Percentiles rank a stretch among this genome's conserved stretches.
Conservation (phyloP, 2,797 vertebrate genomes). For the Oryzias dopingdopingensis region DNA sequence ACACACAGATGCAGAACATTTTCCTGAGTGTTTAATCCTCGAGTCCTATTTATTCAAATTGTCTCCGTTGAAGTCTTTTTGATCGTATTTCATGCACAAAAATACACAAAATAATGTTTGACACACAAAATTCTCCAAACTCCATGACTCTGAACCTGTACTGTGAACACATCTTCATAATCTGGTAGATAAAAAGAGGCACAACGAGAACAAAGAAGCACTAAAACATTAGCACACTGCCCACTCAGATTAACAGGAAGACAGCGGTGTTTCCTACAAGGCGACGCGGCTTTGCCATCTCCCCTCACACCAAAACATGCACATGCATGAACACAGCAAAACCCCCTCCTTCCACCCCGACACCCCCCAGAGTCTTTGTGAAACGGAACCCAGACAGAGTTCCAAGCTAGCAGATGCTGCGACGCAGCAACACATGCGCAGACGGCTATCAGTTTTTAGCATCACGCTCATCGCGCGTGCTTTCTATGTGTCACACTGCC, state of each 20-base stretch:
- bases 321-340: conserved; percentile 31
- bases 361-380: conserved; percentile 28
- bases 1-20: not conserved
- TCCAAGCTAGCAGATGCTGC: conserved; percentile 46
- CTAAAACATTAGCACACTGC: not conserved
- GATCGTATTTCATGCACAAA: not conserved
- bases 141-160: too few species aligned
- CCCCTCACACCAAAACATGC: not conserved
- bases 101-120: not conserved
- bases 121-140: too few species aligned
- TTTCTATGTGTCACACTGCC: conserved; percentile 8
- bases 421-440: conserved; percentile 30
- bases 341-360: conserved; percentile 3
- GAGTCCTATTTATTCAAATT: too few species aligned
- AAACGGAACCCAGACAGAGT: conserved; percentile 60
- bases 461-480: conserved; percentile 20
- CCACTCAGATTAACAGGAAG: not conserved
- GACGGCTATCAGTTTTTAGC: conserved; percentile 19
- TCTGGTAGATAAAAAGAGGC: too few species aligned
- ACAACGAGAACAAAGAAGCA: too few species aligned
- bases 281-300: not conserved
- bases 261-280: conserved; percentile 4
- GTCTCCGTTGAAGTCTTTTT: too few species aligned
- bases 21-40: too few species aligned
- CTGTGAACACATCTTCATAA: too few species aligned